Evolutionary conservation across 2,797 vertebrate species (phyloP).

Genomic region (Rhinatrema bivittatum): DNA sequence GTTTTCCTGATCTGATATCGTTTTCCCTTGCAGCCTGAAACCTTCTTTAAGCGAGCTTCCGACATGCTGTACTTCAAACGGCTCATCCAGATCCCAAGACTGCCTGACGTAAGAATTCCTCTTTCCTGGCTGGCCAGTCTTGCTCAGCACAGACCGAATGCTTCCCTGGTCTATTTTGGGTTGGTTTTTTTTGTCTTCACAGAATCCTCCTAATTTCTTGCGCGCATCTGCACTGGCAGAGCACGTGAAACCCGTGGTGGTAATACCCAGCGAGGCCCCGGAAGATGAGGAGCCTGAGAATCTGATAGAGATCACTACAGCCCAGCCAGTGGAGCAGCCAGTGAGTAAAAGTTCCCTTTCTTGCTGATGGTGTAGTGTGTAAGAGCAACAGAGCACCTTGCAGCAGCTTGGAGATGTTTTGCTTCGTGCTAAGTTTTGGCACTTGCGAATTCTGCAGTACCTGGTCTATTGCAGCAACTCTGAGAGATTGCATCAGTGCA

Average conservation of each 20-base stretch:
- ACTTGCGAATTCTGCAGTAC: too few species aligned
- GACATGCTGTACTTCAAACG: slow-evolving; percentile 96
- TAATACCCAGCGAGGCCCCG: slow-evolving; percentile 81
- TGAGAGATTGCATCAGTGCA: too few species aligned
- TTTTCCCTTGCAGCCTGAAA: slow-evolving; percentile 67
- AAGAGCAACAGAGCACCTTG: too few species aligned
- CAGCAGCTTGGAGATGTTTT: too few species aligned
- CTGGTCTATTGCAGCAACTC: too few species aligned
- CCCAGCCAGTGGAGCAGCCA: slow-evolving; percentile 51
- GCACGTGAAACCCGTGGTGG: slow-evolving; percentile 91
- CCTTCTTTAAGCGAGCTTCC: slow-evolving; percentile 85
- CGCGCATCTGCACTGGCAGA: slow-evolving; percentile 86
- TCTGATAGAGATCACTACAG: slow-evolving; percentile 75
- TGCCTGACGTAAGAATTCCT: slow-evolving; percentile 87
- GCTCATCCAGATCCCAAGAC: slow-evolving; percentile 91
- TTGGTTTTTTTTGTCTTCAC: neutral
- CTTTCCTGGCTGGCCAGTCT: too few species aligned
- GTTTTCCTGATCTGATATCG: too few species aligned
- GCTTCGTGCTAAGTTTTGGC: too few species aligned
- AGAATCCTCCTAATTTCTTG: slow-evolving; percentile 91
- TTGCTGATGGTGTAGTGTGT: too few species aligned
- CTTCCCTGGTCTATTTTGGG: too few species aligned
- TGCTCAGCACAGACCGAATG: too few species aligned
- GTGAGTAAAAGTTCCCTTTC: slow-evolving; percentile 28
- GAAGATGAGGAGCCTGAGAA: slow-evolving; percentile 78